phyloP scores from a whole-genome alignment of 1,140 invertebrate species.

The Heterodera schachtii region DNA sequence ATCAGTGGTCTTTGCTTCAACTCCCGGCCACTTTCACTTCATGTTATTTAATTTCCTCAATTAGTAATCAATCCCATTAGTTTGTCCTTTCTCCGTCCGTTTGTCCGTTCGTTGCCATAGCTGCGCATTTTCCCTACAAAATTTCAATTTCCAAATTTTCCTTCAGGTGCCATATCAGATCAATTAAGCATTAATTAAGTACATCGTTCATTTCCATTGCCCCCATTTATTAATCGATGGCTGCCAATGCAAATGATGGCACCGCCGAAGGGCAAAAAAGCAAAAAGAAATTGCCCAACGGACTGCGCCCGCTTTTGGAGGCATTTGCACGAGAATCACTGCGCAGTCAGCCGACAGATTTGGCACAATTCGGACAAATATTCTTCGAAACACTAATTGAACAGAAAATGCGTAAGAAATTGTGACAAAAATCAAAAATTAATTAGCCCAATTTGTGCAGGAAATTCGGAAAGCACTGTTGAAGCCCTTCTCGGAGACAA shows the following conservation, averaged over 20 bases:
- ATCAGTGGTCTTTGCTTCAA: no score
- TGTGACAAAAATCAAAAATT: conserved; percentile 15
- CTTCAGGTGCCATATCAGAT: no score
- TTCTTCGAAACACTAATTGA: conserved; percentile 49
- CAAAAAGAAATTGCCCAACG: conserved; percentile 40
- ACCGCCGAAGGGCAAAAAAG: neutral
- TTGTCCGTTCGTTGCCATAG: neutral
- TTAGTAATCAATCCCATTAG: neutral
- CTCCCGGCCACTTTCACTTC: no score
- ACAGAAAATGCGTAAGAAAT: conserved; percentile 36
- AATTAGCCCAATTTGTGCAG: conserved; percentile 28
- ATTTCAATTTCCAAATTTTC: neutral
- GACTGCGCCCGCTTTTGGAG: conserved; percentile 49
- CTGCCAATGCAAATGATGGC: neutral
- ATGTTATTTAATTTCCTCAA: no score
- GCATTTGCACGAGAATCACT: conserved; percentile 53
- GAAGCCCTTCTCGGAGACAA: conserved; percentile 34
- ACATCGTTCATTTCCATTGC: neutral
- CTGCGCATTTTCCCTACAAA: neutral
- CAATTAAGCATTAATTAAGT: neutral
- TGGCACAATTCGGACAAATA: conserved; percentile 40
- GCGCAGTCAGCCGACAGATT: conserved; percentile 44
- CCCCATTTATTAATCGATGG: neutral
- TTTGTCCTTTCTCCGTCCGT: neutral
- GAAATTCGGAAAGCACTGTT: conserved; percentile 37